phyloP scores from a whole-genome alignment of 2,888 invertebrate species.

The Liopterus haemorrhoidalis region DNA sequence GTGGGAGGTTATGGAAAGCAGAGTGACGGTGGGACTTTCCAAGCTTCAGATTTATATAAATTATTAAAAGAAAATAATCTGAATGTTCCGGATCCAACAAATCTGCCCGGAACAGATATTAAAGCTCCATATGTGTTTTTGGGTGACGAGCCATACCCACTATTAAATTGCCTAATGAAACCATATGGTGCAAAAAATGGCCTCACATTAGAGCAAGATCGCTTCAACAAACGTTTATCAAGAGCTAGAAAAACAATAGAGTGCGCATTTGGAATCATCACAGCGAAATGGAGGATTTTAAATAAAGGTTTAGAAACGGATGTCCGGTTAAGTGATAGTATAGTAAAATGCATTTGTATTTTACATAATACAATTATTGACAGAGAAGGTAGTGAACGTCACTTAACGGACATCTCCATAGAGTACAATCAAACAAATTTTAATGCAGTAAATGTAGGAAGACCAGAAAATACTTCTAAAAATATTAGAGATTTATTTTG shows the following conservation, averaged over 20 bases:
- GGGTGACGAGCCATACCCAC: conserved; percentile 31
- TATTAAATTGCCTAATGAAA: conserved; percentile 26
- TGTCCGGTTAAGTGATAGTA: too few species aligned
- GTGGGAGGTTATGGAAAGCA: conserved; percentile 17
- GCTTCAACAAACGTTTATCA: neutral
- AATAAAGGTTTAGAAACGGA: neutral
- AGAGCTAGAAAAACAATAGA: neutral
- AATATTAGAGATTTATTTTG: too few species aligned
- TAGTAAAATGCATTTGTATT: neutral
- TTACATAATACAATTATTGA: conserved; percentile 2
- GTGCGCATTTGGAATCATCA: conserved; percentile 1
- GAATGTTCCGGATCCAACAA: neutral
- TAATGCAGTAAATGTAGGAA: too few species aligned
- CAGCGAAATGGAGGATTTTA: neutral
- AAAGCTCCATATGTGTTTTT: too few species aligned
- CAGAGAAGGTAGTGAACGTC: neutral
- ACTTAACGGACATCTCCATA: conserved; percentile 1
- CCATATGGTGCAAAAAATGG: conserved; percentile 24
- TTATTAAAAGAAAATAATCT: conserved; percentile 1
- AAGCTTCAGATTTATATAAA: conserved; percentile 1
- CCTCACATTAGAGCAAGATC: neutral
- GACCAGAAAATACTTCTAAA: too few species aligned
- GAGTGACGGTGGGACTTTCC: conserved; percentile 1
- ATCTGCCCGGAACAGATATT: neutral
- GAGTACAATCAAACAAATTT: too few species aligned